Evolutionary conservation across 2,113 vertebrate genomes (phyloP).

Genomic region (Microtus oregoni): DNA sequence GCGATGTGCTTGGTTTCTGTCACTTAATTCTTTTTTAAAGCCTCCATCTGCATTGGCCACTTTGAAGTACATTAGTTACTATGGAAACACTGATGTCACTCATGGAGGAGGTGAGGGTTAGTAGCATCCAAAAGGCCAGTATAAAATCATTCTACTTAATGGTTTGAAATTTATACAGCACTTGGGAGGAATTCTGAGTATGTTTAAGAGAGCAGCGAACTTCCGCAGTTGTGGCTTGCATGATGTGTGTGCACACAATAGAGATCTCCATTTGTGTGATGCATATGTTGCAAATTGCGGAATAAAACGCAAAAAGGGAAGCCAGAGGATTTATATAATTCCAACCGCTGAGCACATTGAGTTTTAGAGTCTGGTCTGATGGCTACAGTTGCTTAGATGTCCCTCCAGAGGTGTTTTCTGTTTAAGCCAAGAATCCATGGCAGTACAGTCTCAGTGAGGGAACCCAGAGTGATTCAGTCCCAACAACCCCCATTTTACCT

Average conservation of each 20-base stretch:
- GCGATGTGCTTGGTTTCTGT: not conserved
- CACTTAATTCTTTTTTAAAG: slow-evolving; percentile 47
- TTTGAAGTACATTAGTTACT: slow-evolving; percentile 76
- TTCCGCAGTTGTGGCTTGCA: not conserved
- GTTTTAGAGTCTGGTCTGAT: not conserved
- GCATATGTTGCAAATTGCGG: not conserved
- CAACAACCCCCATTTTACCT: accelerated
- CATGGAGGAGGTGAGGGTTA: slow-evolving; percentile 62
- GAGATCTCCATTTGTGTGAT: not conserved
- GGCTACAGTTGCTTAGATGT: not conserved
- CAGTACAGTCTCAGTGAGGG: not conserved
- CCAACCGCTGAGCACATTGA: not conserved
- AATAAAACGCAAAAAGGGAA: not conserved
- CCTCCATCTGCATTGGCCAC: slow-evolving; percentile 70
- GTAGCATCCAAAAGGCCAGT: slow-evolving; percentile 55
- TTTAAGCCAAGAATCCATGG: not conserved
- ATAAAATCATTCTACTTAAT: slow-evolving; percentile 61
- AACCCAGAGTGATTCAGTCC: not conserved
- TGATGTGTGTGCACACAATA: not conserved
- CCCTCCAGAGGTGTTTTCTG: not conserved
- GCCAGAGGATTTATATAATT: not conserved
- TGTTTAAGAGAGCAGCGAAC: not conserved
- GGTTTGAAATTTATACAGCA: slow-evolving; percentile 60
- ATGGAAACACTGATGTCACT: slow-evolving; percentile 75
- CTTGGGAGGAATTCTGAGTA: slow-evolving; percentile 9